Conservation (phyloP, 2,888 invertebrate species). For the Himalopsyche anomala region DNA sequence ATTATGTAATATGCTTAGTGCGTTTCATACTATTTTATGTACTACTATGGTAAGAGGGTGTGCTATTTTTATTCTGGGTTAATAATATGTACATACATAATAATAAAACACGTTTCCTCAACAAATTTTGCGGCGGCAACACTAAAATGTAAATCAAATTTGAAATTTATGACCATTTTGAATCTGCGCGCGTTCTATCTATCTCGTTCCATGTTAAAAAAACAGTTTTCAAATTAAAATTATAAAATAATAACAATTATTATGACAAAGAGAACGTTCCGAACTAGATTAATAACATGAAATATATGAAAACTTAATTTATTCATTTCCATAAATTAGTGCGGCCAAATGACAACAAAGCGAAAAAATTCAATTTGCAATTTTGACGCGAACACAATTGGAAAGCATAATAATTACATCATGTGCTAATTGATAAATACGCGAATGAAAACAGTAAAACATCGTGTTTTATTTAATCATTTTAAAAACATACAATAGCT, state of each 20-base stretch:
- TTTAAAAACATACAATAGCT: neutral
- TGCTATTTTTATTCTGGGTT: too few species aligned
- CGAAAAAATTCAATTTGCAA: constrained; percentile 27
- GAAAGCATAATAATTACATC: constrained; percentile 3
- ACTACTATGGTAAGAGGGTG: too few species aligned
- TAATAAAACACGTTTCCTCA: too few species aligned
- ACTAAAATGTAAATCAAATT: constrained; percentile 21
- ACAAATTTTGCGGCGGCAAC: too few species aligned
- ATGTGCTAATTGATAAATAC: neutral
- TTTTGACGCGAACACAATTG: neutral
- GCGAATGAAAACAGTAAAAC: neutral
- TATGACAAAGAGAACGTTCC: neutral
- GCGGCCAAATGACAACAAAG: constrained; percentile 15
- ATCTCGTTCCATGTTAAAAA: neutral
- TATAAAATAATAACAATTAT: neutral
- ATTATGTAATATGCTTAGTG: too few species aligned
- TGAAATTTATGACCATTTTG: neutral
- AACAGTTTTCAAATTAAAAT: neutral
- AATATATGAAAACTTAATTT: neutral
- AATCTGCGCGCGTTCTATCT: neutral
- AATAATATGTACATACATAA: too few species aligned
- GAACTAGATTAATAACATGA: constrained; percentile 1
- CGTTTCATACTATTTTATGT: too few species aligned
- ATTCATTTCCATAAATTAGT: constrained; percentile 40
- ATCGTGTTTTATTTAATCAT: neutral